phyloP scores from a whole-genome alignment of 1,140 invertebrate genomes.

The Wasmannia auropunctata region DNA sequence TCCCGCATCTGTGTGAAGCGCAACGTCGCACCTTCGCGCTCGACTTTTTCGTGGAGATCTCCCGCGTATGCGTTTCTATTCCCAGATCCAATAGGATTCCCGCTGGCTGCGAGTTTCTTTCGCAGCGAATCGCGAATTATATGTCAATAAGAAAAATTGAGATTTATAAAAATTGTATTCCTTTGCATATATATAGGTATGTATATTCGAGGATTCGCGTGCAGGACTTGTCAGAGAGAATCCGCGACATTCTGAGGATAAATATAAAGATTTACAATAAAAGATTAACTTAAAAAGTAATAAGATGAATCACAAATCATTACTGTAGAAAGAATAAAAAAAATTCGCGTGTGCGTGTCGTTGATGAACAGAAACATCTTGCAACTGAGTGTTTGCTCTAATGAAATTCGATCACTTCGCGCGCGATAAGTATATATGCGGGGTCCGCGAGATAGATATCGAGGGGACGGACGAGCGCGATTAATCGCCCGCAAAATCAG shows the following conservation, averaged over 20 bases:
- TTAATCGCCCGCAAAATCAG: not conserved
- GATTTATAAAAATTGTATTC: not conserved
- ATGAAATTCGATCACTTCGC: not conserved
- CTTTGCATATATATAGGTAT: not conserved
- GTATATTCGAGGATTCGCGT: not conserved
- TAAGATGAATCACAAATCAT: not conserved
- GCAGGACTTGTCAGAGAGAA: not conserved
- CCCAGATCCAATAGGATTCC: not conserved
- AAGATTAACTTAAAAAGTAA: not conserved
- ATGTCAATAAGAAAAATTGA: not conserved
- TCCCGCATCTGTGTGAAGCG: not conserved
- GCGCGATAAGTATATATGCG: not conserved
- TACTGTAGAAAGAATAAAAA: not conserved
- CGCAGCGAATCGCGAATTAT: not conserved
- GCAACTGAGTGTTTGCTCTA: not conserved
- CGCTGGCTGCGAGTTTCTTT: not conserved
- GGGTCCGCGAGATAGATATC: not conserved
- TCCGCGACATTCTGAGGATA: not conserved
- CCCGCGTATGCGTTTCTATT: not conserved
- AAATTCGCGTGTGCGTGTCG: no score
- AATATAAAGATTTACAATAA: not conserved
- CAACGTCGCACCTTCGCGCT: slow-evolving; percentile 22
- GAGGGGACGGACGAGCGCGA: not conserved
- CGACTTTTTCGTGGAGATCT: not conserved
- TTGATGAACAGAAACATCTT: not conserved